Evolutionary conservation across 2,113 vertebrate species (phyloP).

Genomic region (Catharus minimus): DNA sequence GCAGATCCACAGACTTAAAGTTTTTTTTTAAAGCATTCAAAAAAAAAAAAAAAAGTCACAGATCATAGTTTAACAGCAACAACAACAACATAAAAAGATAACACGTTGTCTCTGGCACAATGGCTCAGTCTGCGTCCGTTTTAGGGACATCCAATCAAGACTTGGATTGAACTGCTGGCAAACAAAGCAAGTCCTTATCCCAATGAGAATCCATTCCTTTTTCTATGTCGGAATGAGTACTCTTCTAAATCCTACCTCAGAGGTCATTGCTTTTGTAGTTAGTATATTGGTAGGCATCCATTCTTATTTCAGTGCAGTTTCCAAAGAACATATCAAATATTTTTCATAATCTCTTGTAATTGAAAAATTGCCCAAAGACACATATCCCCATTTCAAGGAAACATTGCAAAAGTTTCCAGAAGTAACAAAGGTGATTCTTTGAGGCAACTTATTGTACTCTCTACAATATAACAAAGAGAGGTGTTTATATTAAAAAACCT

Average conservation of each 20-base stretch:
- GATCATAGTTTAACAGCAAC: conserved; percentile 84
- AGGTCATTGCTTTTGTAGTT: conserved; percentile 72
- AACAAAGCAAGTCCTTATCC: conserved; percentile 75
- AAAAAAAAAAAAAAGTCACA: conserved; percentile 78
- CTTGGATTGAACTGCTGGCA: conserved; percentile 74
- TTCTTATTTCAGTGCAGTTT: conserved; percentile 71
- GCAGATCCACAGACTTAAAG: conserved; percentile 88
- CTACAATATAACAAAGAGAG: conserved; percentile 79
- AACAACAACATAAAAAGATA: conserved; percentile 82
- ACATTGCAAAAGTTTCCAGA: conserved; percentile 76
- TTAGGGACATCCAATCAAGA: conserved; percentile 75
- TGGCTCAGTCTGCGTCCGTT: conserved; percentile 77
- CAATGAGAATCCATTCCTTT: conserved; percentile 72
- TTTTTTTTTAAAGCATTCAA: conserved; percentile 81
- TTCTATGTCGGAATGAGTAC: conserved; percentile 61
- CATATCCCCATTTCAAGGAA: conserved; percentile 77
- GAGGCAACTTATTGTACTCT: conserved; percentile 78
- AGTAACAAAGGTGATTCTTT: conserved; percentile 77
- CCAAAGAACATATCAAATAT: conserved; percentile 75
- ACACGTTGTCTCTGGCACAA: conserved; percentile 81
- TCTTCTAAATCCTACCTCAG: conserved; percentile 68
- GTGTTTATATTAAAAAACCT: conserved; percentile 70
- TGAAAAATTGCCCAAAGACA: conserved; percentile 76
- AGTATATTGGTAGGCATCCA: conserved; percentile 66
- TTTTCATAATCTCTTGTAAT: conserved; percentile 73